Conservation (phyloP, 2,113 vertebrate species). For the Naja naja region DNA sequence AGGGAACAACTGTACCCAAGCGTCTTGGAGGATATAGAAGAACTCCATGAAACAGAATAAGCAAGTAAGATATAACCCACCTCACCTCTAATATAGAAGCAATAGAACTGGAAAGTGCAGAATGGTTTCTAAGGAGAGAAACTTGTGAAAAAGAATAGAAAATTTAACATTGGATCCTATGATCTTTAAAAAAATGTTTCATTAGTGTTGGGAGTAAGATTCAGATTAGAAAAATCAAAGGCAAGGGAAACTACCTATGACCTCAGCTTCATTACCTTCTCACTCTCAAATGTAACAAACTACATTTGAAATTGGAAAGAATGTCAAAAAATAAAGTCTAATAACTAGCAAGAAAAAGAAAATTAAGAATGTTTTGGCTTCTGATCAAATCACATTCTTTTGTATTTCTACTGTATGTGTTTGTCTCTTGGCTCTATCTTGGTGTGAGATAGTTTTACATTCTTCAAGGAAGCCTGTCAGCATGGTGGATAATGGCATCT, state of each 20-base stretch:
- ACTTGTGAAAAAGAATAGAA: conserved; percentile 2
- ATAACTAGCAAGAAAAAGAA: neutral
- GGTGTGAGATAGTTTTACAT: neutral
- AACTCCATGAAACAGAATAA: conserved; percentile 34
- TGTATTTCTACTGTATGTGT: neutral
- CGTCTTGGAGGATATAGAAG: neutral
- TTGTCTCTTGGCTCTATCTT: neutral
- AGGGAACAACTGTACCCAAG: conserved; percentile 20
- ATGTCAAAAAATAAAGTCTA: neutral
- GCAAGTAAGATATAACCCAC: conserved; percentile 7
- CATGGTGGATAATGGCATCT: neutral
- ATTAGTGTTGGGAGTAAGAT: neutral
- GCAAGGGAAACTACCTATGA: neutral
- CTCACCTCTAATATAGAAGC: conserved; percentile 6
- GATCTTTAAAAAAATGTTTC: neutral
- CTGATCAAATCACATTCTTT: neutral
- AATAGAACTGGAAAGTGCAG: neutral
- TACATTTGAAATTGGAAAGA: neutral
- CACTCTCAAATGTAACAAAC: no score
- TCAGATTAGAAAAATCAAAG: neutral
- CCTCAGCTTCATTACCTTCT: neutral
- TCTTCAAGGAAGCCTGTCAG: neutral
- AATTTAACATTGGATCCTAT: neutral
- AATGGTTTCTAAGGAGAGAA: neutral
- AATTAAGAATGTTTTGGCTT: neutral